Evolutionary conservation across 2,797 vertebrate genomes (phyloP), one percentile per base, ranked within the genome.

Genomic region (Podarcis siculus): DNA sequence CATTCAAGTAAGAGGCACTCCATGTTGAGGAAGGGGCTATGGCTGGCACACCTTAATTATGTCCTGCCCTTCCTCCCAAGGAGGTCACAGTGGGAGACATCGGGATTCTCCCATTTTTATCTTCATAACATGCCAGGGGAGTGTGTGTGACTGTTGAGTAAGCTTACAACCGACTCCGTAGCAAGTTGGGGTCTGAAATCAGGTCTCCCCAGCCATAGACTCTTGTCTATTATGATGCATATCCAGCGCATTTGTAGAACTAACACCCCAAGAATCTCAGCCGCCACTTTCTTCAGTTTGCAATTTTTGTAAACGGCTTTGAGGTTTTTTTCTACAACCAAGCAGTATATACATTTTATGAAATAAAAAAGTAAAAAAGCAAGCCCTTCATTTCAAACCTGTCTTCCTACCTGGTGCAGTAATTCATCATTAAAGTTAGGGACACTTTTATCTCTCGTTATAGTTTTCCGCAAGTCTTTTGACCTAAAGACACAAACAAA

Each of bases 391-490:
- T 64, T 15, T 61, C 19, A 86, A 88, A 6, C n/a, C 39, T 64
- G 95, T 91, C 81, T 49, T 78, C 96, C 93, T 94, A 97, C 97
- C 96, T 97, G 94, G 89, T 95, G 95, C 83, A 96, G 27, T 91
- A 96, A 94, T 55, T 95, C 93, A 71, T 90, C 96, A 78, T 96
- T 95, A 91, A 97, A 95, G 93, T 96, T 96, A 72, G 97, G 97
- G 82, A 96, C 95, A 23, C 97, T 97, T 96, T 94, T 97, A 84
- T 97, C 97, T 96, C 96, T 96, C 66, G 96, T 94, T 89, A 97
- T 89, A 78, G 94, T 93, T 93, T 95, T 96, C 87, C 90, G 90
- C 92, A 96, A 93, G 78, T 94, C 92, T 91, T 91, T 96, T 79
- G 93, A 95, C 92, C 97, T 97, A 82, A 92, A 95, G 90, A 83